A percentile compares a stretch with the other conserved stretches of the same genome.
Conservation (phyloP, 1,140 invertebrate genomes). For the Pantala flavescens region DNA sequence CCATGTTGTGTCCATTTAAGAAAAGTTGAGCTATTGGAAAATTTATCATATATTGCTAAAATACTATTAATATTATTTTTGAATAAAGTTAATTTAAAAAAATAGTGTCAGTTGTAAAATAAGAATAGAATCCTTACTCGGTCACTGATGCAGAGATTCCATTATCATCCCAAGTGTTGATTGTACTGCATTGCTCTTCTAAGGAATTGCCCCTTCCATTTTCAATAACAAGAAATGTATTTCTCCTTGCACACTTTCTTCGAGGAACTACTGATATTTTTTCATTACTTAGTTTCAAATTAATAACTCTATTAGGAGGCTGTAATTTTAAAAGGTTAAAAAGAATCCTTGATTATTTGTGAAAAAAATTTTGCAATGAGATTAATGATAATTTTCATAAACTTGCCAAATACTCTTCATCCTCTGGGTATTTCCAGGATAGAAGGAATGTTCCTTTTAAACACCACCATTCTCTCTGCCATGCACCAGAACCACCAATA, state of each 20-base stretch:
- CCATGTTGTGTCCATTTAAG: too few species aligned
- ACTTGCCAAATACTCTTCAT: background rate
- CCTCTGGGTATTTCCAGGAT: background rate
- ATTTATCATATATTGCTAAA: too few species aligned
- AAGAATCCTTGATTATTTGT: background rate
- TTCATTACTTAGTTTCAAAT: background rate
- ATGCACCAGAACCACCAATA: background rate
- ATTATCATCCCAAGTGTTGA: background rate
- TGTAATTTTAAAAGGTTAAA: background rate
- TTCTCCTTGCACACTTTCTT: background rate
- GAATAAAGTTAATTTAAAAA: too few species aligned
- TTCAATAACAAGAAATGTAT: background rate
- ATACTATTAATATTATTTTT: too few species aligned
- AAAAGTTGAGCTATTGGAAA: too few species aligned
- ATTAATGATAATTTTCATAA: background rate
- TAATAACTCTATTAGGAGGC: background rate
- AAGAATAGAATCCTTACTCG: too few species aligned
- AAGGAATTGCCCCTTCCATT: background rate
- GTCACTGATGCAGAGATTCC: too few species aligned
- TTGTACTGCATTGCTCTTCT: background rate
- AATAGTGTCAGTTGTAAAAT: too few species aligned
- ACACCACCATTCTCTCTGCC: background rate
- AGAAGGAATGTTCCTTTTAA: background rate
- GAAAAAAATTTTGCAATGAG: too few species aligned
- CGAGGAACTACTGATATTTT: background rate